Evolutionary conservation across 2,888 invertebrate species (phyloP).

Genomic region (Tubulanus polymorphus): DNA sequence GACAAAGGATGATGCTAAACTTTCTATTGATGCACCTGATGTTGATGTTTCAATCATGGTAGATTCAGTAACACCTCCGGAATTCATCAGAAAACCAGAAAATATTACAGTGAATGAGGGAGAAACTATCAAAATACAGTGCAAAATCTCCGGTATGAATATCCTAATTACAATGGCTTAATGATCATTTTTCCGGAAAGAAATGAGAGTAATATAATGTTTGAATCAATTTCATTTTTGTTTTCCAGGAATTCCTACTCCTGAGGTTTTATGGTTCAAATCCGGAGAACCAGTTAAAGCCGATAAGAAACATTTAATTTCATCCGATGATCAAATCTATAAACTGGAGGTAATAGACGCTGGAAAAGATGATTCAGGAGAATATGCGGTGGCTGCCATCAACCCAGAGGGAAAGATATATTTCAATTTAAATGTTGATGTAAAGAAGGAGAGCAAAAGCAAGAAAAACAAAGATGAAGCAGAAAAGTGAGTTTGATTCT

Average conservation of each 20-base stretch:
- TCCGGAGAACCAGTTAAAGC: constrained; percentile 1
- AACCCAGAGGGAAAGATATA: constrained; percentile 28
- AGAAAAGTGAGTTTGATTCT: too few species aligned
- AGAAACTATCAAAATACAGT: constrained; percentile 21
- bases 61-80: too few species aligned
- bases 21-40: background rate
- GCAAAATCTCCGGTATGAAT: constrained; percentile 5
- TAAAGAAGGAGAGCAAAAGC: constrained; percentile 4
- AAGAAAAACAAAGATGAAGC: background rate
- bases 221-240: background rate
- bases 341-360: background rate
- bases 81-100: constrained; percentile 17
- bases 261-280: constrained; percentile 7
- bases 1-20: background rate
- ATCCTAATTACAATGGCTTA: background rate
- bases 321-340: background rate
- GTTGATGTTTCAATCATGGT: background rate
- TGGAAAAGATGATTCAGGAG: background rate
- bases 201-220: background rate
- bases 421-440: constrained; percentile 26
- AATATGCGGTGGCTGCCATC: constrained; percentile 34
- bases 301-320: background rate
- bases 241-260: constrained; percentile 3
- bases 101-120: constrained; percentile 20
- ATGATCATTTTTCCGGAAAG: background rate